Percentiles rank a stretch among this genome's conserved stretches.
These are phyloP conservation scores for Ibidorhyncha struthersii DNA, from an alignment of 2,113 vertebrate species.

Conservation along the genomic window DNA sequence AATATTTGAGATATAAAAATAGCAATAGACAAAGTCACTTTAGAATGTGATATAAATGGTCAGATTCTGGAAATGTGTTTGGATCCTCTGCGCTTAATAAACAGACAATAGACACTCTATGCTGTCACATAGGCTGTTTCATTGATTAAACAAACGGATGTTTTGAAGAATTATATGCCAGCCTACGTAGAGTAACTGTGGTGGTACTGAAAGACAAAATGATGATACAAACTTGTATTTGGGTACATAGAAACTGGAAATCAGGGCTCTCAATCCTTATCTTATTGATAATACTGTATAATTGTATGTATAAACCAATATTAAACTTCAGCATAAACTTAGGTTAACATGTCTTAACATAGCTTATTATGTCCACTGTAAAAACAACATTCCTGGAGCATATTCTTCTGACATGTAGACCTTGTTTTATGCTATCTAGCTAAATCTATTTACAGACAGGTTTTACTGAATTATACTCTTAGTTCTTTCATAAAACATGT, in stretches of 20 bases:
- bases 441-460: not conserved
- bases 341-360: not conserved
- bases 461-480: not conserved
- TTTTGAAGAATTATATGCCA: not conserved
- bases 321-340: not conserved
- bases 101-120: not conserved
- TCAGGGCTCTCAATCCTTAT: not conserved
- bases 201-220: not conserved
- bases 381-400: not conserved
- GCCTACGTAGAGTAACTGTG: rapidly evolving
- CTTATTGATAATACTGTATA: not conserved
- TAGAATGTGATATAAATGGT: not conserved
- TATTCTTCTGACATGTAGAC: not conserved
- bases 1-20: not conserved
- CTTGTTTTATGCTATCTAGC: not conserved
- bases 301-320: not conserved
- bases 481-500: not conserved
- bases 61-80: not conserved
- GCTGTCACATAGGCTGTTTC: not conserved
- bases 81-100: not conserved
- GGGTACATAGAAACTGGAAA: not conserved
- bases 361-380: not conserved
- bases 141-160: not conserved
- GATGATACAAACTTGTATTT: not conserved
- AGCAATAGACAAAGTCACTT: not conserved